Conservation (phyloP, 2,797 vertebrate species). For the Toxotes lorentzi region DNA sequence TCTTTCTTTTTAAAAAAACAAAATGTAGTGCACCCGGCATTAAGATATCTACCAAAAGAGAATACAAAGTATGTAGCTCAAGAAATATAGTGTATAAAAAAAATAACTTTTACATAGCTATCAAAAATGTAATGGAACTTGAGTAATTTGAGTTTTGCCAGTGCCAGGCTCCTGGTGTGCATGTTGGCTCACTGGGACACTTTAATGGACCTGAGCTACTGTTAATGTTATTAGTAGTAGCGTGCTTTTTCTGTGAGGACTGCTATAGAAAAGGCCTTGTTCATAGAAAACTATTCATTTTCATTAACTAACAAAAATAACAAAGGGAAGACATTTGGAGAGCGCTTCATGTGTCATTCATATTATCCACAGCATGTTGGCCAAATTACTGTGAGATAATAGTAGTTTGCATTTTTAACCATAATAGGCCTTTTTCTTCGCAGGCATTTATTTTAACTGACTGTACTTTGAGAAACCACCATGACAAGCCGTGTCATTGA, state of each 20-base stretch:
- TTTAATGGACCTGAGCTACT: not conserved
- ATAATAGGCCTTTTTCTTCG: not conserved
- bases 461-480: too few species aligned
- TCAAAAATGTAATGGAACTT: not conserved
- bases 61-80: not conserved
- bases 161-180: not conserved
- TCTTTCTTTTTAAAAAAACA: not conserved
- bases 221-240: not conserved
- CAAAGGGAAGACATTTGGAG: not conserved
- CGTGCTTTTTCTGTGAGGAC: not conserved
- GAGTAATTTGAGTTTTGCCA: constrained; percentile 7
- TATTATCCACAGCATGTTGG: not conserved
- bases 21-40: not conserved
- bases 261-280: not conserved
- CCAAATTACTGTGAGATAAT: not conserved
- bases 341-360: not conserved
- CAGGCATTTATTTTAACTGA: not conserved
- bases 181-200: not conserved
- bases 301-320: not conserved
- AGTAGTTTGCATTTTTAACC: too few species aligned
- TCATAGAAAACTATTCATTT: not conserved
- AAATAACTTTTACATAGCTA: constrained; percentile 5
- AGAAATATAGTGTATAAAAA: constrained; percentile 5
- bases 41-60: not conserved
- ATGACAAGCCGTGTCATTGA: not conserved